Evolutionary conservation across 2,113 vertebrate genomes (phyloP).

Genomic region (Beaufortia kweichowensis): DNA sequence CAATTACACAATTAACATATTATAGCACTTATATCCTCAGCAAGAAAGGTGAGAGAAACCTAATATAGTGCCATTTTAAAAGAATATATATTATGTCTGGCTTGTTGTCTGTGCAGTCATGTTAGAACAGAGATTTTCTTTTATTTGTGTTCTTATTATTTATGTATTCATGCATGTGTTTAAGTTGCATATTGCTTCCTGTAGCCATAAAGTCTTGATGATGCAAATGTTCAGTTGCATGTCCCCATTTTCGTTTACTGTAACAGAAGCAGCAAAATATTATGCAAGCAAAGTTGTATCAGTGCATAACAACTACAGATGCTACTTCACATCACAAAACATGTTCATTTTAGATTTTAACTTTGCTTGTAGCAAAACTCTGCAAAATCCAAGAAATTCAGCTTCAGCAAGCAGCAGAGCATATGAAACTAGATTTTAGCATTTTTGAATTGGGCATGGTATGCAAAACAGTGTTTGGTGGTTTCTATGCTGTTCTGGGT

Average conservation of each 20-base stretch:
- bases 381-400: not conserved
- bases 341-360: not conserved
- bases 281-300: not conserved
- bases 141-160: not conserved
- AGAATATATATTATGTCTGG: too few relatives aligned
- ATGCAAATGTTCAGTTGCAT: not conserved
- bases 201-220: not conserved
- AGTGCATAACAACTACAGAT: slow-evolving; percentile 4
- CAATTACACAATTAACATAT: not conserved
- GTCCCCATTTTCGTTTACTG: not conserved
- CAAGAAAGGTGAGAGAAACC: not conserved
- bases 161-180: not conserved
- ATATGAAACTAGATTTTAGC: not conserved
- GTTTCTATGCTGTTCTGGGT: too few relatives aligned
- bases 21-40: not conserved
- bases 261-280: not conserved
- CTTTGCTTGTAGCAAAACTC: not conserved
- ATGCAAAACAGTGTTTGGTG: too few relatives aligned
- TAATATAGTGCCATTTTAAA: not conserved
- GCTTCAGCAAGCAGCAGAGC: not conserved
- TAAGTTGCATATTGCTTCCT: not conserved
- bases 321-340: not conserved
- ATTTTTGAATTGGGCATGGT: too few relatives aligned
- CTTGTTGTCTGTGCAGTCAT: not conserved
- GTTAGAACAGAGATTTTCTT: not conserved